Evolutionary conservation across 1,140 invertebrate genomes (phyloP).

Genomic region (Panulirus ornatus): DNA sequence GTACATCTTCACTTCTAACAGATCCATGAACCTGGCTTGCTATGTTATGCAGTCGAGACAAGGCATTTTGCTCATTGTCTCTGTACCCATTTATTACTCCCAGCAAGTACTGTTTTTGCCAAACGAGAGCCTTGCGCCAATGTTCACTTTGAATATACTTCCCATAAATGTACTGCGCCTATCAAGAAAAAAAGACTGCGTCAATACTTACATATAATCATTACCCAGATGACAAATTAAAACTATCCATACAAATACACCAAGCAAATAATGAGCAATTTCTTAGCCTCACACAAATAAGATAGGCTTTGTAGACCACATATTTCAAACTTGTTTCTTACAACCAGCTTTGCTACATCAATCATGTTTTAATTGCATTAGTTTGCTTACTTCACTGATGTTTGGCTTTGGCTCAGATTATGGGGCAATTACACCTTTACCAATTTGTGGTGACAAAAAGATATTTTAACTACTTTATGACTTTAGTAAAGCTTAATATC

Average conservation of each 20-base stretch:
- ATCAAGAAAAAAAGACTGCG: background rate
- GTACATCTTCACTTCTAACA: background rate
- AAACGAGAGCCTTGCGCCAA: slow-evolving; percentile 37
- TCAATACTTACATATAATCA: no score
- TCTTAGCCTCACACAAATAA: background rate
- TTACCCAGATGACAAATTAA: background rate
- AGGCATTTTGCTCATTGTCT: slow-evolving; percentile 24
- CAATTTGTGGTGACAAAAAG: no score
- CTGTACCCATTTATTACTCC: slow-evolving; percentile 35
- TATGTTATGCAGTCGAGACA: slow-evolving; percentile 32
- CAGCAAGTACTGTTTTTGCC: slow-evolving; percentile 51
- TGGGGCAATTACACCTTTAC: no score
- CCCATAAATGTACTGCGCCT: slow-evolving; percentile 52
- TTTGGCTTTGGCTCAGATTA: no score
- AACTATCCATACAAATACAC: background rate
- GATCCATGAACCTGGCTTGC: background rate
- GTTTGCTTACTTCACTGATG: no score
- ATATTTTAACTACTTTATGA: no score
- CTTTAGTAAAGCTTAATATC: no score
- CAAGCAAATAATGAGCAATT: background rate
- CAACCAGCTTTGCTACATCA: background rate
- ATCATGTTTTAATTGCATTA: background rate
- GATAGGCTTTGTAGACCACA: background rate
- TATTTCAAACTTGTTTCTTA: background rate
- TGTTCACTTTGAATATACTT: slow-evolving; percentile 33